A percentile compares a stretch with the other conserved stretches of the same genome.
Evolutionary conservation across 2,113 vertebrate species (phyloP).

Genomic region (Mastomys coucha): DNA sequence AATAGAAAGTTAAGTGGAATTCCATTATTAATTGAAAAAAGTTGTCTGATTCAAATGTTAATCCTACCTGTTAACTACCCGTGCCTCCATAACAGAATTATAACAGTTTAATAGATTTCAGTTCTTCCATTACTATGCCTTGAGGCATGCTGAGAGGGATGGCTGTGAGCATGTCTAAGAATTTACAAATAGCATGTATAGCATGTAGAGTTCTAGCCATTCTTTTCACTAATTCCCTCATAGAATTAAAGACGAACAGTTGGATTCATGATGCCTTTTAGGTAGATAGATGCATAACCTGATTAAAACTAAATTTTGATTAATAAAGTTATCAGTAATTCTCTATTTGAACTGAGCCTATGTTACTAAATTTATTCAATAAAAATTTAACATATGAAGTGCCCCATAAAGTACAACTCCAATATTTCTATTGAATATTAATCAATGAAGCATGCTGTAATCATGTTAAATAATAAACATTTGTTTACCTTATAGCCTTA

Average conservation of each 20-base stretch:
- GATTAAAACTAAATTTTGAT: conserved; percentile 24
- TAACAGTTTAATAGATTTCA: not conserved
- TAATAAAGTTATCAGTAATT: not conserved
- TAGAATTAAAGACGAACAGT: not conserved
- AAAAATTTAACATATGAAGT: not conserved
- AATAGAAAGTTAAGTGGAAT: not conserved
- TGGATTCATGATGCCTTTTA: not conserved
- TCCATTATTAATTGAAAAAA: not conserved
- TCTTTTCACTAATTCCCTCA: not conserved
- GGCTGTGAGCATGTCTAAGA: not conserved
- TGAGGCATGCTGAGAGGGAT: not conserved
- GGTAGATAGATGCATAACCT: not conserved
- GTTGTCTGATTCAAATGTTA: not conserved
- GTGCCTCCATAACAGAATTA: not conserved
- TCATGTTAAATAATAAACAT: not conserved
- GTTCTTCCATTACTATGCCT: not conserved
- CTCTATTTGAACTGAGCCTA: not conserved
- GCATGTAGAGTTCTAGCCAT: not conserved
- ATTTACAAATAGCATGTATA: not conserved
- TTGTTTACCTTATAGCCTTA: conserved; percentile 88
- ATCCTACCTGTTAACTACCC: not conserved
- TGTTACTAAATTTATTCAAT: conserved; percentile 6
- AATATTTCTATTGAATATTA: not conserved
- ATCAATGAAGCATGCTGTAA: not conserved
- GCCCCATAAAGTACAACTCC: not conserved